These are phyloP conservation scores for Drosophila demipolita DNA, from an alignment of 2,888 invertebrate species.

Conservation along the genomic window DNA sequence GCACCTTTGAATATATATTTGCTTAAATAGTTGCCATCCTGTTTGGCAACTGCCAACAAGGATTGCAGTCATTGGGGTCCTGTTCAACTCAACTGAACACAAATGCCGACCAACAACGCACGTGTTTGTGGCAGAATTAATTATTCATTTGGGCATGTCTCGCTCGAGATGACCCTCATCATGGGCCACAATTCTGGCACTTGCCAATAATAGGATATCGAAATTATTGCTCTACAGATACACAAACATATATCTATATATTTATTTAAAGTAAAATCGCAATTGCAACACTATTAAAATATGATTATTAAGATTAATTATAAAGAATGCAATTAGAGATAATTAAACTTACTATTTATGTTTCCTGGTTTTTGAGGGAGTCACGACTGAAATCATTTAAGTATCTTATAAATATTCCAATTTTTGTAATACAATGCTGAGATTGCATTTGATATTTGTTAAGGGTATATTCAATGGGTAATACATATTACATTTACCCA, in stretches of 20 bases:
- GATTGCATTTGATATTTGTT: neutral
- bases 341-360: neutral
- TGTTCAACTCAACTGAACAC: conserved; percentile 32
- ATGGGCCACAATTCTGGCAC: conserved; percentile 58
- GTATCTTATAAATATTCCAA: neutral
- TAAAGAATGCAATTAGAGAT: neutral
- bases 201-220: conserved; percentile 56
- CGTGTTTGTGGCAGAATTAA: conserved; percentile 57
- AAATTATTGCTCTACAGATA: conserved; percentile 59
- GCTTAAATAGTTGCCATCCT: conserved; percentile 47
- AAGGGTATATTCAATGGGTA: neutral
- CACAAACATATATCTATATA: neutral
- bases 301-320: conserved; percentile 47
- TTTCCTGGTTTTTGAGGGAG: neutral
- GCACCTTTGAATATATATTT: conserved; percentile 69
- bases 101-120: conserved; percentile 27
- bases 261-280: conserved; percentile 43
- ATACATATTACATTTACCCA: neutral
- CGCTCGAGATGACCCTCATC: conserved; percentile 38
- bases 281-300: conserved; percentile 38
- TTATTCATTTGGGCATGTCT: conserved; percentile 66
- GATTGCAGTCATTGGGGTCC: conserved; percentile 10
- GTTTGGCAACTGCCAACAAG: conserved; percentile 22
- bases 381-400: conserved; percentile 14
- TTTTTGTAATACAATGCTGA: neutral